These are phyloP conservation scores for Torymus auratus DNA, from an alignment of 2,888 invertebrate species.

Conservation along the genomic window DNA sequence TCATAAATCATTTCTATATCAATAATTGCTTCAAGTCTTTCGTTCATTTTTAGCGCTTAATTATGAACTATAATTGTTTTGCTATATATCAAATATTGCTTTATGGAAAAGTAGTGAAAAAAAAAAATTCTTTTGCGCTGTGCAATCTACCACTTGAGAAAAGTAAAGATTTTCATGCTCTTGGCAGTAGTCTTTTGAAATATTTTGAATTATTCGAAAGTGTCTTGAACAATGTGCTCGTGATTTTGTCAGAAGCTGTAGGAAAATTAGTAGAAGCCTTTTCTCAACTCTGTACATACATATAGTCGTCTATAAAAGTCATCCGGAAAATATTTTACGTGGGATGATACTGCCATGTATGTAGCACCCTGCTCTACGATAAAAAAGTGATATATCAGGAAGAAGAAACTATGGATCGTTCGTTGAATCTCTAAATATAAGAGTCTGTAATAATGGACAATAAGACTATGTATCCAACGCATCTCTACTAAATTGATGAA, in stretches of 20 bases:
- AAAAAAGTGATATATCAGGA: slow-evolving; percentile 66
- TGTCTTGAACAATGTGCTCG: slow-evolving; percentile 59
- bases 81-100: slow-evolving; percentile 20
- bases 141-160: slow-evolving; percentile 51
- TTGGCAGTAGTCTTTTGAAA: slow-evolving; percentile 50
- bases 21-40: slow-evolving; percentile 30
- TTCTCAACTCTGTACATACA: slow-evolving; percentile 63
- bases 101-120: background rate
- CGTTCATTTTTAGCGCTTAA: slow-evolving; percentile 24
- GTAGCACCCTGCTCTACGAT: slow-evolving; percentile 69
- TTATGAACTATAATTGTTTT: slow-evolving; percentile 50
- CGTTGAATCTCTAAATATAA: slow-evolving; percentile 57
- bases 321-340: slow-evolving; percentile 68
- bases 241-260: slow-evolving; percentile 54
- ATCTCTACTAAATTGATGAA: slow-evolving; percentile 46
- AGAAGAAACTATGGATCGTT: slow-evolving; percentile 58
- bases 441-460: slow-evolving; percentile 59
- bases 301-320: slow-evolving; percentile 56
- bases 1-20: slow-evolving; percentile 26
- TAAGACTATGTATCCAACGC: slow-evolving; percentile 58
- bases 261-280: slow-evolving; percentile 63
- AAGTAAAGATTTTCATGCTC: slow-evolving; percentile 32
- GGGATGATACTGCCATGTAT: slow-evolving; percentile 74
- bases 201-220: slow-evolving; percentile 58
- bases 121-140: slow-evolving; percentile 42